A percentile compares a stretch with the other conserved stretches of the same genome.
Conservation (phyloP, 2,888 invertebrate genomes). For the Schrankia costaestrigalis region DNA sequence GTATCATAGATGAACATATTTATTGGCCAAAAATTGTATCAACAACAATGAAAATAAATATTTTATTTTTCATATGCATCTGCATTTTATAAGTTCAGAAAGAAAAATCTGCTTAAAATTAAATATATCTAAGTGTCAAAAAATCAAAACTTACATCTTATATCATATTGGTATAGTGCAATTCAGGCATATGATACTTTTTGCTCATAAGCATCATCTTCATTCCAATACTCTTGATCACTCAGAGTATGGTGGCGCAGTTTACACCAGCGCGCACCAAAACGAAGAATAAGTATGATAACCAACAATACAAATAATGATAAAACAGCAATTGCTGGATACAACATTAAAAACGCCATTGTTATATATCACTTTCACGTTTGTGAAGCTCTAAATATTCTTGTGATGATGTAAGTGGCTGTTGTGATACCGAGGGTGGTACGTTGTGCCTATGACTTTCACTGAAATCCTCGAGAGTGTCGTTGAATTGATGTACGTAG, state of each 20-base stretch:
- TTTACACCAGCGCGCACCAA: conserved; percentile 86
- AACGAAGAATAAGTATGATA: conserved; percentile 87
- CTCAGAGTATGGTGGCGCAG: conserved; percentile 85
- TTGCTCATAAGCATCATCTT: conserved; percentile 83
- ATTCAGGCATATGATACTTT: conserved; percentile 82
- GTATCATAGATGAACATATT: no score
- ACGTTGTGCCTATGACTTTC: conserved; percentile 44
- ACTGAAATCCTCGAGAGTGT: conserved; percentile 48
- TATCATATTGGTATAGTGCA: no score
- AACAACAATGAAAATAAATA: no score
- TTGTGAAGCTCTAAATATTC: conserved; percentile 87
- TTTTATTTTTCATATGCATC: no score
- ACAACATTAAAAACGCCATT: conserved; percentile 87
- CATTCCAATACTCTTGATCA: conserved; percentile 83
- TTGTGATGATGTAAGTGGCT: conserved; percentile 75
- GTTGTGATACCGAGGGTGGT: conserved; percentile 59
- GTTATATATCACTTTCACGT: conserved; percentile 85
- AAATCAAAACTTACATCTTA: no score
- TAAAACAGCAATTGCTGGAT: conserved; percentile 86
- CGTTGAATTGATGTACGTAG: conserved; percentile 48
- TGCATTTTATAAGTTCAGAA: no score
- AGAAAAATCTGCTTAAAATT: no score
- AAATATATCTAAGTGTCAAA: no score
- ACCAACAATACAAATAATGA: conserved; percentile 87
- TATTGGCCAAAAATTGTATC: no score